phyloP scores from a whole-genome alignment of 2,888 invertebrate species.

The Morpho deidamia region DNA sequence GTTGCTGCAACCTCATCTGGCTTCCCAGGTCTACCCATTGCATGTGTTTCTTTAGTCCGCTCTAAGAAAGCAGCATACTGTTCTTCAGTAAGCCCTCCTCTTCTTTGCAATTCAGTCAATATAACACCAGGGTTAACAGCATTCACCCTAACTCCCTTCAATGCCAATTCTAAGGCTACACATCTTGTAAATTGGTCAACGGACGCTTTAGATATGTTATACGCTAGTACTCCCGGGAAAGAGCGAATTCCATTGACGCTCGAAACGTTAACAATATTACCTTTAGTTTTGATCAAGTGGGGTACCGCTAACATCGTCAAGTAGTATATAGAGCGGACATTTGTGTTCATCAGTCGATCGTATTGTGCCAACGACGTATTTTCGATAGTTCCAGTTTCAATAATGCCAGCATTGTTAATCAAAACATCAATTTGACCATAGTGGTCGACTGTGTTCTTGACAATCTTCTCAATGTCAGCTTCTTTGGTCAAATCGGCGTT shows the following conservation, averaged over 20 bases:
- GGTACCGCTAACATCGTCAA: constrained; percentile 93
- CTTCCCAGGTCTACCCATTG: constrained; percentile 91
- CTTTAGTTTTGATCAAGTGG: constrained; percentile 88
- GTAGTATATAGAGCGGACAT: constrained; percentile 89
- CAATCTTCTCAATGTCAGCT: constrained; percentile 83
- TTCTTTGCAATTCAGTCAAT: constrained; percentile 90
- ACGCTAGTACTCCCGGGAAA: constrained; percentile 93
- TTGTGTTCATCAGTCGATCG: constrained; percentile 93
- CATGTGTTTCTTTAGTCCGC: constrained; percentile 91
- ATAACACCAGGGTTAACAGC: constrained; percentile 96
- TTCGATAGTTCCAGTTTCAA: constrained; percentile 91
- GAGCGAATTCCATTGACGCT: constrained; percentile 95
- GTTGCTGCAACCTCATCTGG: constrained; percentile 92
- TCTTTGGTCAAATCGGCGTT: constrained; percentile 87
- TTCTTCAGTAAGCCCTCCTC: constrained; percentile 90
- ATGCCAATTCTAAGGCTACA: constrained; percentile 90
- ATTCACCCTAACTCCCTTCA: constrained; percentile 92
- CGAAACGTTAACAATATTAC: constrained; percentile 97
- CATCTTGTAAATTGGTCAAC: constrained; percentile 97
- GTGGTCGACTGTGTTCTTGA: constrained; percentile 84
- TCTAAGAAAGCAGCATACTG: constrained; percentile 91
- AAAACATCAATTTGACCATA: constrained; percentile 89
- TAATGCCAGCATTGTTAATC: constrained; percentile 93
- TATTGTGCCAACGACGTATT: constrained; percentile 91
- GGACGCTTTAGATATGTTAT: constrained; percentile 95